phyloP scores from a whole-genome alignment of 1,140 invertebrate genomes.

The Drosophila bifasciata region DNA sequence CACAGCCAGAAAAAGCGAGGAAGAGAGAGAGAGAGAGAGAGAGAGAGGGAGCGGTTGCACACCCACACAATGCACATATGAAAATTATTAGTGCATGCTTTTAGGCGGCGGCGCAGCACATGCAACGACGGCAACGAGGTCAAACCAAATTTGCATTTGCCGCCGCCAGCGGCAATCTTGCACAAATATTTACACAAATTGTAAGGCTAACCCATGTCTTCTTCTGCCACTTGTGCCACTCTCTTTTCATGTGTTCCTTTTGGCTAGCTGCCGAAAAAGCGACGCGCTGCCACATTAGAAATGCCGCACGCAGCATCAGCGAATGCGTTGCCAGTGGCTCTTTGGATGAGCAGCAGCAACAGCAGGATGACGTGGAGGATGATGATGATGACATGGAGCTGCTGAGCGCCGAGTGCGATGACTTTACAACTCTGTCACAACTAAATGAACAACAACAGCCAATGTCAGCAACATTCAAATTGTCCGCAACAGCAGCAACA shows the following conservation, averaged over 20 bases:
- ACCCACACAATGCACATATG: slow-evolving; percentile 70
- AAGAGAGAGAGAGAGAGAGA: background rate
- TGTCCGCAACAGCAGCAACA: slow-evolving; percentile 45
- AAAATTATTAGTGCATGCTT: slow-evolving; percentile 80
- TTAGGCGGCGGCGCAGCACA: slow-evolving; percentile 57
- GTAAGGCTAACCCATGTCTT: slow-evolving; percentile 38
- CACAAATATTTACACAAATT: slow-evolving; percentile 72
- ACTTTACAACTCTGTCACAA: slow-evolving; percentile 82
- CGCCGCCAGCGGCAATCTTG: slow-evolving; percentile 48
- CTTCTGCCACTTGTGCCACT: slow-evolving; percentile 7
- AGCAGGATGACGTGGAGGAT: slow-evolving; percentile 11
- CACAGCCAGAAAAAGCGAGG: slow-evolving; percentile 33
- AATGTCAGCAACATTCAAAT: slow-evolving; percentile 51
- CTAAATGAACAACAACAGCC: slow-evolving; percentile 81
- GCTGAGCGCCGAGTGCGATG: slow-evolving; percentile 77
- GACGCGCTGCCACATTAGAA: slow-evolving; percentile 63
- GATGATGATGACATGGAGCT: slow-evolving; percentile 65
- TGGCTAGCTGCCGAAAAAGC: slow-evolving; percentile 40
- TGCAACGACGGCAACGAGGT: slow-evolving; percentile 56
- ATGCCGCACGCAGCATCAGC: slow-evolving; percentile 79
- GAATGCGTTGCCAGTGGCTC: slow-evolving; percentile 67
- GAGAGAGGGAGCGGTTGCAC: background rate
- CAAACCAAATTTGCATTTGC: slow-evolving; percentile 66
- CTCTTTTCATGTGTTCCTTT: slow-evolving; percentile 9
- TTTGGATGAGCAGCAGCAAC: slow-evolving; percentile 42